A percentile compares a stretch with the other conserved stretches of the same genome.
Evolutionary conservation across 2,888 invertebrate genomes (phyloP).

Genomic region (Pemphredon lugubris): DNA sequence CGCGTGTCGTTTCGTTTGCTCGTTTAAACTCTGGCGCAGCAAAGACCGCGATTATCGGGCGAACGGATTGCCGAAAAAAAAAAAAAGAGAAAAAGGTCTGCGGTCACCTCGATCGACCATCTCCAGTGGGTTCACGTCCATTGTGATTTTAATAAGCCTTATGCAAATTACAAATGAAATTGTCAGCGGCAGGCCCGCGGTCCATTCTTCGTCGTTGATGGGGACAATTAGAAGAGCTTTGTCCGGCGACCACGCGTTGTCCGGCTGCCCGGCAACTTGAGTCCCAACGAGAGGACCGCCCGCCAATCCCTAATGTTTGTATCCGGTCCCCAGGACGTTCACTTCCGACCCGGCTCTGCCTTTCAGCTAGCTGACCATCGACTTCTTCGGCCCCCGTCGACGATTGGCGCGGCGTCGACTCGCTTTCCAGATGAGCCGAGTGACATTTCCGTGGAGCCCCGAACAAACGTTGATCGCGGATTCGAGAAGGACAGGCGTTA

Average conservation of each 20-base stretch:
- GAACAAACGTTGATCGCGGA: too few relatives aligned
- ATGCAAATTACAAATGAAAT: conserved; percentile 78
- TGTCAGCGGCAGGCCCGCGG: conserved; percentile 74
- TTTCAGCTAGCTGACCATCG: conserved; percentile 41
- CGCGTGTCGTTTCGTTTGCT: too few relatives aligned
- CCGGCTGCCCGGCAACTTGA: conserved; percentile 72
- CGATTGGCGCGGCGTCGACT: not conserved
- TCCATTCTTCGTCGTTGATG: conserved; percentile 75
- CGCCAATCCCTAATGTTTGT: conserved; percentile 76
- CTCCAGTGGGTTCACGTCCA: conserved; percentile 56
- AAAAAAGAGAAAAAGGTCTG: too few relatives aligned
- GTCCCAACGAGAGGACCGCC: conserved; percentile 74
- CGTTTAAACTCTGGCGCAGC: conserved; percentile 39
- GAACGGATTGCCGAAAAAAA: conserved; percentile 43
- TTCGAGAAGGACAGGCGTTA: not conserved
- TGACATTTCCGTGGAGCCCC: too few relatives aligned
- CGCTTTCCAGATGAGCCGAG: too few relatives aligned
- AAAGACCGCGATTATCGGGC: conserved; percentile 49
- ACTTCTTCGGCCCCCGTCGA: conserved; percentile 30
- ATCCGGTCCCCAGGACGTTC: conserved; percentile 73
- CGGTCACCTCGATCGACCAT: conserved; percentile 53
- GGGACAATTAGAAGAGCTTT: conserved; percentile 78
- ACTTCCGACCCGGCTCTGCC: conserved; percentile 60
- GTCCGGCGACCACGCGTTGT: conserved; percentile 73
- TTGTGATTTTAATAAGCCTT: conserved; percentile 75